phyloP scores from a whole-genome alignment of 2,888 invertebrate genomes.

The Exocentrus adspersus region DNA sequence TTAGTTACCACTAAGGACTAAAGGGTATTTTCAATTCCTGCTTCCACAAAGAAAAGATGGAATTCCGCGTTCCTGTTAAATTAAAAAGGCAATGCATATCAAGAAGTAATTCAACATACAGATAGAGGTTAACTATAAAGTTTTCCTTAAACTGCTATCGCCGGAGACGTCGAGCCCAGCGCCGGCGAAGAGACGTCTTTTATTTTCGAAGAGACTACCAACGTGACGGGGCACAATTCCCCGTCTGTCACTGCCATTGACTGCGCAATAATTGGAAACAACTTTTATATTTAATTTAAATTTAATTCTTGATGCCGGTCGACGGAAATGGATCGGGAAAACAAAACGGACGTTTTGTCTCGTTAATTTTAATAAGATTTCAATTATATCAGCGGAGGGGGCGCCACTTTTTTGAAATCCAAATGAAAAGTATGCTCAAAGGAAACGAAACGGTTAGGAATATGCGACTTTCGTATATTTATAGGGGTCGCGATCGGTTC shows the following conservation, averaged over 20 bases:
- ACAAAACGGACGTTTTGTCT: slow-evolving; percentile 40
- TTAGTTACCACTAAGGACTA: too few species aligned
- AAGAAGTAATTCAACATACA: slow-evolving; percentile 11
- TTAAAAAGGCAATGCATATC: slow-evolving; percentile 1
- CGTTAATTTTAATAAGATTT: slow-evolving; percentile 45
- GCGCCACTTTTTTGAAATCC: background rate
- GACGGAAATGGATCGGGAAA: slow-evolving; percentile 34
- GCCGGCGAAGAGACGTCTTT: slow-evolving; percentile 21
- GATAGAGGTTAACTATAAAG: slow-evolving; percentile 18
- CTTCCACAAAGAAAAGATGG: too few species aligned
- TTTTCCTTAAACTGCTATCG: slow-evolving; percentile 14
- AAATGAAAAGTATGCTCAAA: background rate
- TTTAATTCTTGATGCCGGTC: slow-evolving; percentile 56
- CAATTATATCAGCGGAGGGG: slow-evolving; percentile 20
- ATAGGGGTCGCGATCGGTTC: background rate
- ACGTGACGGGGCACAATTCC: slow-evolving; percentile 55
- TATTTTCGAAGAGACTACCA: slow-evolving; percentile 28
- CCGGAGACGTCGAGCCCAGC: slow-evolving; percentile 28
- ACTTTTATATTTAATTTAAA: slow-evolving; percentile 60
- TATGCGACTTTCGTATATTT: background rate
- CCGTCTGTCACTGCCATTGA: slow-evolving; percentile 61
- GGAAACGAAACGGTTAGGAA: background rate
- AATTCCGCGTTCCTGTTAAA: background rate
- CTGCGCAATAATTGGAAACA: slow-evolving; percentile 61
- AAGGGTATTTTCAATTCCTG: too few species aligned